phyloP scores from a whole-genome alignment of 2,113 vertebrate species.

The Laticauda colubrina region DNA sequence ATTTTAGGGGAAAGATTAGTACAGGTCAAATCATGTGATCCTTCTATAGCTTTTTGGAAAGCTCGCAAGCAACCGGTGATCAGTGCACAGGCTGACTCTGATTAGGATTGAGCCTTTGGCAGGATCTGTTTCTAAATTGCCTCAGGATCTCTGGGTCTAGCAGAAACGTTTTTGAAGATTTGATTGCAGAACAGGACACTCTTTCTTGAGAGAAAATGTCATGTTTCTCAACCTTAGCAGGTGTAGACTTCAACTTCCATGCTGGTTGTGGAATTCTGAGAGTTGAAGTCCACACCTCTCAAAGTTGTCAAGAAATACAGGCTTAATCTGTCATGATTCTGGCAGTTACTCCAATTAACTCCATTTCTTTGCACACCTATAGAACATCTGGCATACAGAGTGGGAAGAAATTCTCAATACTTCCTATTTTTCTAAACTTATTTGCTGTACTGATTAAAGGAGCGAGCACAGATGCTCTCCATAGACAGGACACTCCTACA shows the following conservation, averaged over 20 bases:
- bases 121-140: background rate
- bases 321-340: background rate
- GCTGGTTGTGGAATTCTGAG: too few relatives aligned
- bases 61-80: background rate
- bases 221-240: too few relatives aligned
- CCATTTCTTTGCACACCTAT: background rate
- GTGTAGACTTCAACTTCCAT: too few relatives aligned
- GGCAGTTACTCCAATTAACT: too few relatives aligned
- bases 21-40: background rate
- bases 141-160: background rate
- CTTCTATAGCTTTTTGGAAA: background rate
- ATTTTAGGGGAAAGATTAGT: background rate
- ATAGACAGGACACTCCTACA: background rate
- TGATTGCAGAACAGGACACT: background rate
- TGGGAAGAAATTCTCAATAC: background rate
- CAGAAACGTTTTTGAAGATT: background rate
- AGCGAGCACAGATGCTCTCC: background rate
- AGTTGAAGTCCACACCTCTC: background rate
- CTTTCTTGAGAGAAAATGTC: background rate
- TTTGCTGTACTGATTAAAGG: background rate
- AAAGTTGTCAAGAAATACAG: background rate
- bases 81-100: background rate
- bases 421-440: background rate
- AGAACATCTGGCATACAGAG: background rate
- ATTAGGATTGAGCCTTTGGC: background rate